Evolutionary conservation across 2,888 invertebrate genomes (phyloP).

Genomic region (Athripsodes cinereus): DNA sequence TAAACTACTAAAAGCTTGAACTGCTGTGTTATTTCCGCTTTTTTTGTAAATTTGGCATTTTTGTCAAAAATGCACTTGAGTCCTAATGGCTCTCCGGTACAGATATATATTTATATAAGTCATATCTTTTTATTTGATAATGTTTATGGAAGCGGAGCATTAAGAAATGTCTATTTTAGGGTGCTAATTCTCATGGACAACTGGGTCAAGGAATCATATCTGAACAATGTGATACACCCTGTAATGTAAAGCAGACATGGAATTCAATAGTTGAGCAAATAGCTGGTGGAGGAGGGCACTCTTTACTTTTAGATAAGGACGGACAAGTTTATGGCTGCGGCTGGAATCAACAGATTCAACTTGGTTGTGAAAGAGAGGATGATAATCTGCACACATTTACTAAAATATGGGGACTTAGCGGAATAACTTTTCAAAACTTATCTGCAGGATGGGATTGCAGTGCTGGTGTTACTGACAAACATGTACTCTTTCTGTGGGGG

Average conservation of each 20-base stretch:
- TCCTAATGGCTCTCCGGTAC: no score
- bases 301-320: constrained; percentile 58
- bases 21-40: no score
- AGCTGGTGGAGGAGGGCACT: constrained; percentile 73
- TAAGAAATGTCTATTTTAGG: constrained; percentile 54
- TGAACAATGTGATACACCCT: constrained; percentile 61
- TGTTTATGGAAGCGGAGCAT: no score
- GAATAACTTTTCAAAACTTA: constrained; percentile 53
- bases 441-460: constrained; percentile 81
- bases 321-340: constrained; percentile 73
- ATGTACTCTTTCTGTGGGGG: constrained; percentile 75
- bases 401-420: constrained; percentile 54
- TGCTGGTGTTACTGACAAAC: constrained; percentile 63
- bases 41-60: no score
- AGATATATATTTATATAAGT: no score
- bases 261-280: constrained; percentile 55
- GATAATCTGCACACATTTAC: constrained; percentile 46
- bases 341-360: constrained; percentile 70
- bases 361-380: constrained; percentile 44
- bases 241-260: constrained; percentile 39
- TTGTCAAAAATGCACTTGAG: no score
- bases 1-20: no score
- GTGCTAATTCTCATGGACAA: constrained; percentile 80
- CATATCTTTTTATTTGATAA: no score
- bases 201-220: constrained; percentile 61